Evolutionary conservation across 2,113 vertebrate species (phyloP).

Genomic region (Corydoras maculifer): DNA sequence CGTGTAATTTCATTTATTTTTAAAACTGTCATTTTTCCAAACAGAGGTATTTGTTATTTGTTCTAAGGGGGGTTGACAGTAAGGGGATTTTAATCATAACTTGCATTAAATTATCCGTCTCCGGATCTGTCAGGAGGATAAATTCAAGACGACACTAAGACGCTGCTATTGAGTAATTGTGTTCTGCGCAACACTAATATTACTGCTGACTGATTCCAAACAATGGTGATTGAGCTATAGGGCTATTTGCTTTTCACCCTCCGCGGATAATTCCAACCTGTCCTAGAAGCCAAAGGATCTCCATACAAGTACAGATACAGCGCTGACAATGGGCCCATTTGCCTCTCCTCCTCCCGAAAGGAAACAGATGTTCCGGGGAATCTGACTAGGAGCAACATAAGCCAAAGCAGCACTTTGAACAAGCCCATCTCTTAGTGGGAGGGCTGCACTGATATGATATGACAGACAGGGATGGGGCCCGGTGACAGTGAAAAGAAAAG

Average conservation of each 20-base stretch:
- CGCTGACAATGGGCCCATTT: slow-evolving; percentile 47
- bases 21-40: slow-evolving; percentile 94
- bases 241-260: slow-evolving; percentile 44
- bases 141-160: slow-evolving; percentile 84
- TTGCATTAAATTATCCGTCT: slow-evolving; percentile 93
- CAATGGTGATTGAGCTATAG: slow-evolving; percentile 53
- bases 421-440: slow-evolving; percentile 33
- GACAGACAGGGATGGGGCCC: slow-evolving; percentile 41
- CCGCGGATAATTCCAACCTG: slow-evolving; percentile 50
- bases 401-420: slow-evolving; percentile 39
- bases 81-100: slow-evolving; percentile 94
- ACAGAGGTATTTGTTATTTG: slow-evolving; percentile 92
- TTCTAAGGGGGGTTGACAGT: slow-evolving; percentile 86
- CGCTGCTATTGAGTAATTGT: slow-evolving; percentile 87
- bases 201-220: slow-evolving; percentile 61
- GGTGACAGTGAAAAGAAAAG: slow-evolving; percentile 39
- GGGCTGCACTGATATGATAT: slow-evolving; percentile 43
- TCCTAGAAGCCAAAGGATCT: slow-evolving; percentile 44
- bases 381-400: slow-evolving; percentile 41
- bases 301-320: slow-evolving; percentile 48
- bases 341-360: slow-evolving; percentile 46
- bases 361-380: slow-evolving; percentile 48
- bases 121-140: slow-evolving; percentile 86
- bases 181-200: slow-evolving; percentile 81
- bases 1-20: slow-evolving; percentile 96